Evolutionary conservation across 2,888 invertebrate genomes (phyloP).

Genomic region (Melieria picta): DNA sequence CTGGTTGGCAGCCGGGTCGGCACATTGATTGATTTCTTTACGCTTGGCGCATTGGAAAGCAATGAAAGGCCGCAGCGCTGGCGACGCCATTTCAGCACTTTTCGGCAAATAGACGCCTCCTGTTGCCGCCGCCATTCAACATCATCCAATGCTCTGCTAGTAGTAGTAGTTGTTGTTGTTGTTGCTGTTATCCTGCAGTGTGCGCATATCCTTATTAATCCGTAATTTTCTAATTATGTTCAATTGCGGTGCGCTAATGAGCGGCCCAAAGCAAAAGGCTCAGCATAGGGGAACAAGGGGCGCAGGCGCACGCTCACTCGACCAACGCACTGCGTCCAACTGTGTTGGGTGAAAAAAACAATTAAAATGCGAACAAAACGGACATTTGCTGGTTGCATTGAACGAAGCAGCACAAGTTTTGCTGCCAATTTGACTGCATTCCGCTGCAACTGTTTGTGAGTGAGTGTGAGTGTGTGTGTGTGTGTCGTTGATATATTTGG

Average conservation of each 20-base stretch:
- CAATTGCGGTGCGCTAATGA: slow-evolving; percentile 41
- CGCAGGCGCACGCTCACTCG: neutral
- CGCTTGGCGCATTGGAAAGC: slow-evolving; percentile 9
- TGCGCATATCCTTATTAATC: slow-evolving; percentile 26
- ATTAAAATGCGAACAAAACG: neutral
- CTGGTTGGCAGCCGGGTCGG: slow-evolving; percentile 34
- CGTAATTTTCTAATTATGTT: slow-evolving; percentile 42
- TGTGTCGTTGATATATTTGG: too few relatives aligned
- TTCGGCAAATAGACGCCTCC: slow-evolving; percentile 25
- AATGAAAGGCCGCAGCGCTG: slow-evolving; percentile 5
- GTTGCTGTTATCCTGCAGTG: slow-evolving; percentile 14
- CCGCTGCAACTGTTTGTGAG: too few relatives aligned
- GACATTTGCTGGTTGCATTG: neutral
- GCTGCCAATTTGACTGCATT: too few relatives aligned
- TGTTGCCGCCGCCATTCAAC: slow-evolving; percentile 19
- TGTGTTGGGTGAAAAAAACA: neutral
- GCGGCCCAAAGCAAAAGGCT: slow-evolving; percentile 8
- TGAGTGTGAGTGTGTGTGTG: too few relatives aligned
- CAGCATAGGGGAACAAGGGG: neutral
- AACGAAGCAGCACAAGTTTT: neutral
- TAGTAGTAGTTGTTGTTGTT: neutral
- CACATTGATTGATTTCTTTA: slow-evolving; percentile 37
- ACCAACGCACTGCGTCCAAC: neutral
- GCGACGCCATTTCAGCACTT: slow-evolving; percentile 36
- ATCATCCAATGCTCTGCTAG: neutral